A percentile compares a stretch with the other conserved stretches of the same genome.
Evolutionary conservation across 2,797 vertebrate genomes (phyloP).

Genomic region (Centroberyx gerrardi): DNA sequence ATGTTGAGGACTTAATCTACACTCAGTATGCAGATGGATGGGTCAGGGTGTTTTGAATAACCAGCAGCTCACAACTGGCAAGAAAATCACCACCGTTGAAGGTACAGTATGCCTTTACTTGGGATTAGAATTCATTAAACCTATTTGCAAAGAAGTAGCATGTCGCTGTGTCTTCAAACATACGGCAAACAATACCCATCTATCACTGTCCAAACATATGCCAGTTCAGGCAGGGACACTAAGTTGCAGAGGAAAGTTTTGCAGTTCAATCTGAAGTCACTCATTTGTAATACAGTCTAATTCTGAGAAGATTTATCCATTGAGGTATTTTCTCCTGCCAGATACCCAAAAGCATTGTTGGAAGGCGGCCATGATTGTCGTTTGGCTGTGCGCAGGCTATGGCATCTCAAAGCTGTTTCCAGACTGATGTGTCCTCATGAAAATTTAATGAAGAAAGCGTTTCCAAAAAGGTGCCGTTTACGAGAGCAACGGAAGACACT

Average conservation of each 20-base stretch:
- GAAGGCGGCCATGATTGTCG: conserved; percentile 88
- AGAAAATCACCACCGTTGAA: conserved; percentile 29
- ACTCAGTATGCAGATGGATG: background rate
- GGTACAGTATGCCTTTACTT: conserved; percentile 3
- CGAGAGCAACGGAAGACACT: conserved; percentile 78
- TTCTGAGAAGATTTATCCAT: conserved; percentile 79
- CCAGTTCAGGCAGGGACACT: conserved; percentile 72
- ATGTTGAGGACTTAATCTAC: conserved; percentile 20
- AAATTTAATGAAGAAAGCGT: conserved; percentile 88
- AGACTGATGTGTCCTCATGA: conserved; percentile 89
- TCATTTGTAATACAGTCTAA: conserved; percentile 72
- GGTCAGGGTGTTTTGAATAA: conserved; percentile 29
- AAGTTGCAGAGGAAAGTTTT: conserved; percentile 70
- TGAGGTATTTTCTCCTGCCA: conserved; percentile 86
- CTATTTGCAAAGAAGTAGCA: background rate
- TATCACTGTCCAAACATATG: conserved; percentile 35
- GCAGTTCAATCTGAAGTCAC: conserved; percentile 74
- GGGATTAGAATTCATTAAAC: conserved; percentile 24
- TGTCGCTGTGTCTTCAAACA: conserved; percentile 9
- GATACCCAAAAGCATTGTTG: conserved; percentile 90
- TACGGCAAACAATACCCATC: conserved; percentile 9
- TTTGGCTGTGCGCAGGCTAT: conserved; percentile 77
- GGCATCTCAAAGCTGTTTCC: conserved; percentile 86
- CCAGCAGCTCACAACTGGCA: conserved; percentile 25
- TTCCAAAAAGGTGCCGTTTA: conserved; percentile 84